Evolutionary conservation across 2,797 vertebrate species (phyloP).

Genomic region (Liasis olivaceus): DNA sequence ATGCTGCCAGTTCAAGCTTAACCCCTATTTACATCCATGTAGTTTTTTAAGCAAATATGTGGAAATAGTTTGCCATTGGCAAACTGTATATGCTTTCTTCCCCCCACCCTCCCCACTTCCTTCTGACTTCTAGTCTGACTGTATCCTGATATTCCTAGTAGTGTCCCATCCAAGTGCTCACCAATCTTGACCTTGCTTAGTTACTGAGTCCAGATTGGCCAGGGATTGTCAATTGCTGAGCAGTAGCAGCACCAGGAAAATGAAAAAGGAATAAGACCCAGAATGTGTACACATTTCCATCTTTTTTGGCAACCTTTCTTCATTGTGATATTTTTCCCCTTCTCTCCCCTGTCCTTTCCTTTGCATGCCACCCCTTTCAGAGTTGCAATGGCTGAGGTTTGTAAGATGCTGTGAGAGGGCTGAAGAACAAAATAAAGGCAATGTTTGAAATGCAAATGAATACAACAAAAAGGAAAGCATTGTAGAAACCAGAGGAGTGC

Average conservation of each 20-base stretch:
- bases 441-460: not conserved
- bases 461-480: not conserved
- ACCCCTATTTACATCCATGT: not conserved
- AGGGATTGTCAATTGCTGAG: not conserved
- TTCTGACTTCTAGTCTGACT: not conserved
- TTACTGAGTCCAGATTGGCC: not conserved
- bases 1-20: not conserved
- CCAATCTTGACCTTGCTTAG: not conserved
- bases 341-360: not conserved
- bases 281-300: not conserved
- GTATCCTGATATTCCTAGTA: not conserved
- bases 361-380: not conserved
- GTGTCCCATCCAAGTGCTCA: not conserved
- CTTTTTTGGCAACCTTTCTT: not conserved
- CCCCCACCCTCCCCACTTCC: too few species aligned
- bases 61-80: not conserved
- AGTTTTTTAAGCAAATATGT: not conserved
- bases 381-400: not conserved
- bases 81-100: fast-evolving
- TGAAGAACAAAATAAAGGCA: not conserved
- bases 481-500: not conserved
- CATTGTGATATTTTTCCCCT: not conserved
- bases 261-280: not conserved
- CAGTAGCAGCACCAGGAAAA: not conserved
- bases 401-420: not conserved